A percentile compares a stretch with the other conserved stretches of the same genome.
phyloP scores from a whole-genome alignment of 1,140 invertebrate genomes.

The Pygmarrhopalites habei region DNA sequence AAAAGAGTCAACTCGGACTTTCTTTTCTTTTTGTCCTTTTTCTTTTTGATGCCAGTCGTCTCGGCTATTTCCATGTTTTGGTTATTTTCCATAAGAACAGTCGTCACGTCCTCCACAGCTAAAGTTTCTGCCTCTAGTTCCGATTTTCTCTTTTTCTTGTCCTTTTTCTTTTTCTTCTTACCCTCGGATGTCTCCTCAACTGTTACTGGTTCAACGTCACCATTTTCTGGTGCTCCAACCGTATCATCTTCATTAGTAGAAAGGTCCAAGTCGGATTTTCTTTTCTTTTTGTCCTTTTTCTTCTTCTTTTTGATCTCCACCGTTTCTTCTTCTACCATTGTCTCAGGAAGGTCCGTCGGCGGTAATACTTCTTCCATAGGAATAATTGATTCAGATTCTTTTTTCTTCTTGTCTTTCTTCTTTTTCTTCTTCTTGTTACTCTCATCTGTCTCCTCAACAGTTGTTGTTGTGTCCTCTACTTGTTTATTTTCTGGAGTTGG shows the following conservation, averaged over 20 bases:
- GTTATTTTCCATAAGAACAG: background rate
- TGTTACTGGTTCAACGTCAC: too few species aligned
- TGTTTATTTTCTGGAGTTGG: slow-evolving; percentile 29
- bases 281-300: slow-evolving; percentile 4
- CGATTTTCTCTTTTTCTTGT: slow-evolving; percentile 25
- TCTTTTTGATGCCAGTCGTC: background rate
- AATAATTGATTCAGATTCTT: background rate
- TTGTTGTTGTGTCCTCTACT: slow-evolving; percentile 3
- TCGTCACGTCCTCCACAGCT: too few species aligned
- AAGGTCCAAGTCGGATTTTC: background rate
- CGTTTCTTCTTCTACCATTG: too few species aligned
- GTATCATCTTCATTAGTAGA: too few species aligned
- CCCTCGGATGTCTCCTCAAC: slow-evolving; percentile 22
- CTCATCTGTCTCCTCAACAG: slow-evolving; percentile 4
- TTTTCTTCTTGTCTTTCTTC: slow-evolving; percentile 11
- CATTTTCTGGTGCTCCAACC: too few species aligned
- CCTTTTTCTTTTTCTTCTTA: slow-evolving; percentile 26
- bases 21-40: background rate
- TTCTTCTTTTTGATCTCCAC: too few species aligned
- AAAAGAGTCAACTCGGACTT: too few species aligned
- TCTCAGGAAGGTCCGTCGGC: too few species aligned
- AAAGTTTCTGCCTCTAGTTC: too few species aligned
- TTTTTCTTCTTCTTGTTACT: slow-evolving; percentile 35
- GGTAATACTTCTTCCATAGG: too few species aligned
- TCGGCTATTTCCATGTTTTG: background rate